These are phyloP conservation scores for Podarcis cretensis DNA, from an alignment of 2,113 vertebrate genomes.

Conservation along the genomic window DNA sequence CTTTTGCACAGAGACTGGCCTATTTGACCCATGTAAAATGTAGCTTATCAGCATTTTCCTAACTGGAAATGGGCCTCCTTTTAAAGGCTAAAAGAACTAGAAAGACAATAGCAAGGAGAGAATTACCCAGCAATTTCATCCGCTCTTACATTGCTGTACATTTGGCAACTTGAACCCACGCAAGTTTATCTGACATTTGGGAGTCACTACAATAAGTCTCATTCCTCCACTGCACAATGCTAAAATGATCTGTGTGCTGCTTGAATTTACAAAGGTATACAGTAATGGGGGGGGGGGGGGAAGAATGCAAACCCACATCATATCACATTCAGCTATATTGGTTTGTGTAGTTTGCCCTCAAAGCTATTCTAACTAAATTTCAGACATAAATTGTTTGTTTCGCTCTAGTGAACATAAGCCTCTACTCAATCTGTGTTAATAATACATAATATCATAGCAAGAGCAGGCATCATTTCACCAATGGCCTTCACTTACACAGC, in stretches of 20 bases:
- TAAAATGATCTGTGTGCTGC: background rate
- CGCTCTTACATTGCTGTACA: too few relatives aligned
- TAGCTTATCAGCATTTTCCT: too few relatives aligned
- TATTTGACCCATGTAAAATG: too few relatives aligned
- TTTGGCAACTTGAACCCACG: background rate
- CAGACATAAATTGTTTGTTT: constrained; percentile 58
- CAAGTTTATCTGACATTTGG: background rate
- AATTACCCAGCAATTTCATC: background rate
- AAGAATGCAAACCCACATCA: background rate
- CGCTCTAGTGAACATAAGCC: constrained; percentile 50
- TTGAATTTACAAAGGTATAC: background rate
- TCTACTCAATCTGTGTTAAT: constrained; percentile 45
- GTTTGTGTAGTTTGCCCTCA: constrained; percentile 41
- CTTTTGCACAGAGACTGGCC: too few relatives aligned
- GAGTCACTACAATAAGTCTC: background rate
- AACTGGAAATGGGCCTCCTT: too few relatives aligned
- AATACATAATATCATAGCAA: constrained; percentile 50
- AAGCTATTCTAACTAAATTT: constrained; percentile 61
- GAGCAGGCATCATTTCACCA: constrained; percentile 52
- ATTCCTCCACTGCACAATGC: background rate
- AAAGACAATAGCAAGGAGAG: background rate
- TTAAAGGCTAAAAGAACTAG: too few relatives aligned
- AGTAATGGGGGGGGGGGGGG: too few relatives aligned
- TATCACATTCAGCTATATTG: constrained; percentile 53
- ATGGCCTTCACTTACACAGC: constrained; percentile 33